These are phyloP conservation scores for Gadopsis bispinosus DNA, from an alignment of 2,797 vertebrate species.

Conservation along the genomic window DNA sequence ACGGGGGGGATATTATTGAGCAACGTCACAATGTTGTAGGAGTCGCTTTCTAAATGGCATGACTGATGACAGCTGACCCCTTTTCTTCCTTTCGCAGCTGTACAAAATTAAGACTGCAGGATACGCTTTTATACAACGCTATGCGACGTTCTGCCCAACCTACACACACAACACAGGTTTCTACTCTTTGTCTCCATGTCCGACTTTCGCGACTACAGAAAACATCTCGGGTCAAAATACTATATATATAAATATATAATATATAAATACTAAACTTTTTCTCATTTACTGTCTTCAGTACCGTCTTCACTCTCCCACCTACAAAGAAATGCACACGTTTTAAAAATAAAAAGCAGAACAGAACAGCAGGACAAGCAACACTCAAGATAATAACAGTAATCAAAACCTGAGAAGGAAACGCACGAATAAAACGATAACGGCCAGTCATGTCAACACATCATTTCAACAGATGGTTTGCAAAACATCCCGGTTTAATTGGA, in stretches of 20 bases:
- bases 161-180: neutral
- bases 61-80: neutral
- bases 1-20: neutral
- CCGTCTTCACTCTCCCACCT: neutral
- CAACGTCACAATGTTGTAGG: neutral
- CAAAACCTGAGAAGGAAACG: neutral
- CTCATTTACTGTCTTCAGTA: constrained; percentile 3
- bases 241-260: no score
- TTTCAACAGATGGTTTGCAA: constrained; percentile 2
- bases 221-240: neutral
- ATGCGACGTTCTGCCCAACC: neutral
- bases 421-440: neutral
- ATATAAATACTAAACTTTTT: neutral
- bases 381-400: constrained; percentile 7
- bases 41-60: neutral
- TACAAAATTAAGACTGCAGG: neutral
- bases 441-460: neutral
- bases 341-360: neutral
- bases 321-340: neutral
- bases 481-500: neutral
- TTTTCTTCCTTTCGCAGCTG: neutral
- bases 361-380: neutral
- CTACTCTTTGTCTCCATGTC: neutral
- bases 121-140: neutral
- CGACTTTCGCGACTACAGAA: neutral